phyloP scores from a whole-genome alignment of 2,113 vertebrate species.

The Upupa epops region DNA sequence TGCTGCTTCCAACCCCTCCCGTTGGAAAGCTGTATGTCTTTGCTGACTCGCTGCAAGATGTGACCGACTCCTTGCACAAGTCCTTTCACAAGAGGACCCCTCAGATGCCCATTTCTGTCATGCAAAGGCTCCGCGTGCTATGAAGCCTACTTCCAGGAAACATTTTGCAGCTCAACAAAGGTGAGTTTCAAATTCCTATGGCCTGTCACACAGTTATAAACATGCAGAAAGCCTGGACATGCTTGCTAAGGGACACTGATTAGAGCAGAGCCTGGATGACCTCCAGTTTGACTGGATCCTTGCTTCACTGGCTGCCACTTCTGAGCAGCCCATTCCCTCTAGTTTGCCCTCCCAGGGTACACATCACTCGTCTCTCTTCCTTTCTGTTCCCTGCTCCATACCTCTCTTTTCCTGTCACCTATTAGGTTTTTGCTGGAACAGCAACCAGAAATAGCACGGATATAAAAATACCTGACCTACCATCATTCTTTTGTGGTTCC shows the following conservation, averaged over 20 bases:
- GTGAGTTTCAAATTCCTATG: neutral
- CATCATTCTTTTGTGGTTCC: neutral
- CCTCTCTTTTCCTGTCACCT: neutral
- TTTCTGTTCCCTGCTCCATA: neutral
- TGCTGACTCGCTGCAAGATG: neutral
- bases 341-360: neutral
- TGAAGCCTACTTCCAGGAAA: neutral
- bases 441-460: neutral
- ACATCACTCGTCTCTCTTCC: neutral
- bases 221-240: neutral
- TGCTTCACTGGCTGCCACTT: neutral
- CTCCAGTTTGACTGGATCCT: neutral
- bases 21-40: neutral
- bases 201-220: neutral
- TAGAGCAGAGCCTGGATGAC: neutral
- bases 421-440: neutral
- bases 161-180: neutral
- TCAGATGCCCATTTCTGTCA: neutral
- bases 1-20: neutral
- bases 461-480: neutral
- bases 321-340: neutral
- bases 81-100: neutral
- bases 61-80: neutral
- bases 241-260: neutral
- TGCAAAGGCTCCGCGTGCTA: fast-evolving